phyloP scores from a whole-genome alignment of 2,113 vertebrate genomes.

The Falcunculus frontatus region DNA sequence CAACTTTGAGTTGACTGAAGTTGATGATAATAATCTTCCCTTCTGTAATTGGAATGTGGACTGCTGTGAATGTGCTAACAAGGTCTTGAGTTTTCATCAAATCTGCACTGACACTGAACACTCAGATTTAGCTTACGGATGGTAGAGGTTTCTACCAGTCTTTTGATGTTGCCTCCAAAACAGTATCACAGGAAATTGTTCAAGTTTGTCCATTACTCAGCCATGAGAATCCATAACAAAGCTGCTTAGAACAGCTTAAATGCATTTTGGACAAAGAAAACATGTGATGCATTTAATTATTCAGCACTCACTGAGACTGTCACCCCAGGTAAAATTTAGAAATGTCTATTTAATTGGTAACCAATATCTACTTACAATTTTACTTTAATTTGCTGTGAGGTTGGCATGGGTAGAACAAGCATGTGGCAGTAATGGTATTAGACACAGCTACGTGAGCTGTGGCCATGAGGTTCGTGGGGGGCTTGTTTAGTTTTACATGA shows the following conservation, averaged over 20 bases:
- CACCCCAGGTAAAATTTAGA: background rate
- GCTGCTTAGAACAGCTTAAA: background rate
- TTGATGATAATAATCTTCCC: background rate
- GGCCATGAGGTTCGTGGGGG: rapidly evolving
- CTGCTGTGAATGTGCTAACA: background rate
- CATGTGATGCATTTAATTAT: background rate
- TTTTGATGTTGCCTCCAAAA: background rate
- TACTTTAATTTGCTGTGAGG: background rate
- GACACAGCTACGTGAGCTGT: background rate
- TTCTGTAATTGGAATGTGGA: background rate
- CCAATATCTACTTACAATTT: background rate
- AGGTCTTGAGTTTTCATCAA: background rate
- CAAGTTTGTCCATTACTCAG: background rate
- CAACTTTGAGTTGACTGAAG: background rate
- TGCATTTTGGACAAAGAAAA: background rate
- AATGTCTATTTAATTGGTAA: background rate
- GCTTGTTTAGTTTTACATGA: background rate
- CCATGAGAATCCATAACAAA: background rate
- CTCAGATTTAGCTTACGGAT: background rate
- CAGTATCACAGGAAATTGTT: background rate
- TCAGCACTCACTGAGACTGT: background rate
- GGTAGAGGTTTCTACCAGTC: background rate
- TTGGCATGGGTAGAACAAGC: background rate
- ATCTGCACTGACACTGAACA: background rate
- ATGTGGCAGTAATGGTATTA: background rate